Conservation (phyloP, 2,797 vertebrate species). For the Nannoperca australis region DNA sequence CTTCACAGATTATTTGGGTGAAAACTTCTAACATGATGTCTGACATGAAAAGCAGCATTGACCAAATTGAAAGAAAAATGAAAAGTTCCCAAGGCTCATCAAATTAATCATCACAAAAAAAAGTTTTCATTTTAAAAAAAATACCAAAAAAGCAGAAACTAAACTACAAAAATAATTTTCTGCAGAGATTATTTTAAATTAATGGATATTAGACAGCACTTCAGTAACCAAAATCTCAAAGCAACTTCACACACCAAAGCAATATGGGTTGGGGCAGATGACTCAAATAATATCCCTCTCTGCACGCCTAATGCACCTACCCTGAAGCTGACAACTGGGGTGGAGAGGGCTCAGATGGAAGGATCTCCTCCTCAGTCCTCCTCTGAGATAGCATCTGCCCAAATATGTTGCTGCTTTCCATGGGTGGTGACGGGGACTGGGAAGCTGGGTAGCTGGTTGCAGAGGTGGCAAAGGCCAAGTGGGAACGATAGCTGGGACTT, state of each 20-base stretch:
- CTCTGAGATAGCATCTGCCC: conserved; percentile 93
- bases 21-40: conserved; percentile 72
- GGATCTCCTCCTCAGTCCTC: conserved; percentile 93
- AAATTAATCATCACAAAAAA: conserved; percentile 71
- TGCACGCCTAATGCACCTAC: conserved; percentile 90
- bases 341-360: conserved; percentile 94
- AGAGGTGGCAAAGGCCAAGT: conserved; percentile 92
- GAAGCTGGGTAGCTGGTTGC: conserved; percentile 90
- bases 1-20: conserved; percentile 84
- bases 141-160: conserved; percentile 32
- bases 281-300: conserved; percentile 74
- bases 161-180: conserved; percentile 42
- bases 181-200: conserved; percentile 44
- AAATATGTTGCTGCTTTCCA: conserved; percentile 93
- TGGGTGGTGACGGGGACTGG: conserved; percentile 89
- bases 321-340: conserved; percentile 96
- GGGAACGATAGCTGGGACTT: conserved; percentile 89
- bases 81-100: conserved; percentile 63
- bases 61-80: conserved; percentile 66
- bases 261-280: conserved; percentile 79
- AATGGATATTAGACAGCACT: conserved; percentile 56
- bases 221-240: conserved; percentile 64
- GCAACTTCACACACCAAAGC: conserved; percentile 77
- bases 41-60: conserved; percentile 83
- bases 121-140: conserved; percentile 37